phyloP scores from a whole-genome alignment of 2,113 vertebrate species.

The Ibidorhyncha struthersii region DNA sequence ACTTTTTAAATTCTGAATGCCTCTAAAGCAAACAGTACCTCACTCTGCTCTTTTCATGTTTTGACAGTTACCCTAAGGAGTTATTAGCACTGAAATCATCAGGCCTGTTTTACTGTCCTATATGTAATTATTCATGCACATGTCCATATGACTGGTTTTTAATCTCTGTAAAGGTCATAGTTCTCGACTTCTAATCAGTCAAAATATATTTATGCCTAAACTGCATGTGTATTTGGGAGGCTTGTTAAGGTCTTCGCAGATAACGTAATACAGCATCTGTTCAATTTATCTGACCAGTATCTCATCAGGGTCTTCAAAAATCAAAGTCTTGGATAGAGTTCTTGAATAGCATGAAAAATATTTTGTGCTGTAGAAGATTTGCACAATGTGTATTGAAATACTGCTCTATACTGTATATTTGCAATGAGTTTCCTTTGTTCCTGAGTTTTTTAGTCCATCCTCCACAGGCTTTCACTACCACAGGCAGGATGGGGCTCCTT shows the following conservation, averaged over 20 bases:
- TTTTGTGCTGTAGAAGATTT: background rate
- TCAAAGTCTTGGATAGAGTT: background rate
- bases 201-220: constrained; percentile 30
- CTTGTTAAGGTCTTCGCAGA: constrained; percentile 17
- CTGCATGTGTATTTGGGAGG: background rate
- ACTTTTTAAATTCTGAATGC: constrained; percentile 32
- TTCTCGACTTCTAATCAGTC: constrained; percentile 54
- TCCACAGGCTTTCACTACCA: background rate
- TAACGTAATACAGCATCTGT: background rate
- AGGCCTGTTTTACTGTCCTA: constrained; percentile 24
- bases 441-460: constrained; percentile 36
- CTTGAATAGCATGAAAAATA: background rate
- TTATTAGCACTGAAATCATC: constrained; percentile 26
- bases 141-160: constrained; percentile 17
- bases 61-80: constrained; percentile 39
- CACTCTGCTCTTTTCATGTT: constrained; percentile 42
- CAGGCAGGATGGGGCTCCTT: constrained; percentile 8
- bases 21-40: constrained; percentile 31
- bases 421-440: constrained; percentile 56
- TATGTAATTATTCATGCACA: constrained; percentile 39
- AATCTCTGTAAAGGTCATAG: constrained; percentile 37
- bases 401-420: constrained; percentile 32
- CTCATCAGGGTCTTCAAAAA: constrained; percentile 5
- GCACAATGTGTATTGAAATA: background rate
- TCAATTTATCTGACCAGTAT: background rate